Evolutionary conservation across 2,797 vertebrate genomes (phyloP).

Genomic region (Pangasius krempfi): DNA sequence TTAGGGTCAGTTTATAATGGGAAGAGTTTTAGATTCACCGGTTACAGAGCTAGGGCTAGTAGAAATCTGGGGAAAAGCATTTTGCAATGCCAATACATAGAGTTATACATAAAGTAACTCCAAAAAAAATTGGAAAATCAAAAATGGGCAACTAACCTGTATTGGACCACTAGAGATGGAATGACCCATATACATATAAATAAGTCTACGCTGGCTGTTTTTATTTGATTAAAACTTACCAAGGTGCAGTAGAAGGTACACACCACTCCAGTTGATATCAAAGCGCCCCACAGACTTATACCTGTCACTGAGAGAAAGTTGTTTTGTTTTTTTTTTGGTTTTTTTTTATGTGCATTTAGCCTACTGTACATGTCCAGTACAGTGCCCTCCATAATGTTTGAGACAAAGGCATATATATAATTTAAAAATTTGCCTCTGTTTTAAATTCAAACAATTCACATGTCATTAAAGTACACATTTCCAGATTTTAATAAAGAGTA

Average conservation of each 20-base stretch:
- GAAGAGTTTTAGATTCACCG: too few species aligned
- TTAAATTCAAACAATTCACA: background rate
- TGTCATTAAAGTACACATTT: background rate
- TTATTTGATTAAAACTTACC: slow-evolving; percentile 72
- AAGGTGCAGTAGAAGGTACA: slow-evolving; percentile 96
- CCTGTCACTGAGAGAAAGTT: slow-evolving; percentile 82
- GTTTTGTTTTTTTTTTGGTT: background rate
- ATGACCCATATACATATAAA: background rate
- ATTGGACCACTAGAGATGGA: too few species aligned
- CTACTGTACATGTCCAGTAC: background rate
- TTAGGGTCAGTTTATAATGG: too few species aligned
- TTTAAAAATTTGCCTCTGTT: background rate
- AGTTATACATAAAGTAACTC: too few species aligned
- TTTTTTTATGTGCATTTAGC: background rate
- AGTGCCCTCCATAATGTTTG: background rate
- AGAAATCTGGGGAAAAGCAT: too few species aligned
- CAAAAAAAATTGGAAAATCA: too few species aligned
- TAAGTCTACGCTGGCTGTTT: background rate
- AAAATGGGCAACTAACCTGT: too few species aligned
- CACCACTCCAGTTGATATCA: slow-evolving; percentile 89
- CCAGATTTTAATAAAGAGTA: too few species aligned
- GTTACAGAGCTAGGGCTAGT: too few species aligned
- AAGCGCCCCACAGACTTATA: slow-evolving; percentile 90
- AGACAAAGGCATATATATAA: background rate
- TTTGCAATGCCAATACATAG: too few species aligned